Percentiles rank a stretch among this genome's conserved stretches.
Evolutionary conservation across 1,140 invertebrate species (phyloP).

Genomic region (Philotrypesis tridentata): DNA sequence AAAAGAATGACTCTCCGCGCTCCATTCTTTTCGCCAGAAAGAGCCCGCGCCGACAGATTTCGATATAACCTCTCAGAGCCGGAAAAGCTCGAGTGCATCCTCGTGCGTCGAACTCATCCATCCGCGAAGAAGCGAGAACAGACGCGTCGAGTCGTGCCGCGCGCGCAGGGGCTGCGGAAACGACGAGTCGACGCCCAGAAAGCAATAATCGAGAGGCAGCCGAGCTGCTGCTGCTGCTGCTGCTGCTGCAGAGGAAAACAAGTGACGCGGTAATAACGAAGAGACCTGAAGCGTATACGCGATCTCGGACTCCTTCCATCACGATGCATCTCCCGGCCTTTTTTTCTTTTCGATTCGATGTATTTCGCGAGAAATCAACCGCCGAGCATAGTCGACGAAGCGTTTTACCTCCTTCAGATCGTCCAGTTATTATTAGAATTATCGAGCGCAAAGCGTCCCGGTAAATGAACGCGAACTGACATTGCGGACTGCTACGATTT

Average conservation of each 20-base stretch:
- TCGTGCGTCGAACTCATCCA: conserved; percentile 14
- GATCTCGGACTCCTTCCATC: neutral
- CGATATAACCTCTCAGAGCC: conserved; percentile 6
- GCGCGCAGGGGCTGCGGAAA: neutral
- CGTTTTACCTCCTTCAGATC: too few relatives aligned
- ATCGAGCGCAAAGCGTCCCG: too few relatives aligned
- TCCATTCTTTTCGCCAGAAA: neutral
- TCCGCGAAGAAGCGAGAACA: conserved; percentile 4
- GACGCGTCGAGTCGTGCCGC: conserved; percentile 2
- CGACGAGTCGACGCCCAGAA: conserved; percentile 11
- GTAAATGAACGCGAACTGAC: too few relatives aligned
- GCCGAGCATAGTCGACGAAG: too few relatives aligned
- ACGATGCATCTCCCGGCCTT: neutral
- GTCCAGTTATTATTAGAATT: neutral
- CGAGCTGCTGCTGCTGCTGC: neutral
- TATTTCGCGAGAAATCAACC: too few relatives aligned
- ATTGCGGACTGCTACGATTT: too few relatives aligned
- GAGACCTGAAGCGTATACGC: neutral
- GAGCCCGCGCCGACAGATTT: neutral
- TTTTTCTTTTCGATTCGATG: neutral
- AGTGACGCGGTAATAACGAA: conserved; percentile 32
- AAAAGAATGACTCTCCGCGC: too few relatives aligned
- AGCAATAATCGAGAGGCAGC: conserved; percentile 39
- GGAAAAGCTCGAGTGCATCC: conserved; percentile 4
- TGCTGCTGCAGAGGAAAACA: neutral